Percentiles rank a stretch among this genome's conserved stretches.
Evolutionary conservation across 2,888 invertebrate species (phyloP).

Genomic region (Hirtodrosophila trivittata): DNA sequence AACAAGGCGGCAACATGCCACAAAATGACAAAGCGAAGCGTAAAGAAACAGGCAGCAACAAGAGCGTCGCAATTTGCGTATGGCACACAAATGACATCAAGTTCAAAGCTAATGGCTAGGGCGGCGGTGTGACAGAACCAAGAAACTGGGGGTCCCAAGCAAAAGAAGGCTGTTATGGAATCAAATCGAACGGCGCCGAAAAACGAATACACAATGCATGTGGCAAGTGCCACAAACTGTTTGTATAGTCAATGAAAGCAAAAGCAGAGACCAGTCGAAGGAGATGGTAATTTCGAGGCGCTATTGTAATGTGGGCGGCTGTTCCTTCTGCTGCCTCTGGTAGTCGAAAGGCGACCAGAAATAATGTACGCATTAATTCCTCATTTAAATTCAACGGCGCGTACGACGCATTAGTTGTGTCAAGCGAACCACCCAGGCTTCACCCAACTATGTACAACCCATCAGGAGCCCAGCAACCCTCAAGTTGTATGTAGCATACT

Average conservation of each 20-base stretch:
- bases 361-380: constrained; percentile 84
- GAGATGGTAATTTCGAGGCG: constrained; percentile 22
- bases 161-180: constrained; percentile 18
- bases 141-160: constrained; percentile 4
- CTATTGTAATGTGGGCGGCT: constrained; percentile 9
- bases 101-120: constrained; percentile 70
- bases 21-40: constrained; percentile 62
- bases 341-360: constrained; percentile 47
- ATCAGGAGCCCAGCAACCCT: constrained; percentile 13
- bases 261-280: constrained; percentile 28
- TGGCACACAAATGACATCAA: constrained; percentile 58
- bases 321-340: constrained; percentile 1
- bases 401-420: constrained; percentile 82
- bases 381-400: constrained; percentile 84
- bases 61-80: constrained; percentile 43
- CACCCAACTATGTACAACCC: not conserved
- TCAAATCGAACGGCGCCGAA: constrained; percentile 41
- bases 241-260: constrained; percentile 62
- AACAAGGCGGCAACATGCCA: constrained; percentile 68
- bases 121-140: constrained; percentile 38
- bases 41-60: constrained; percentile 42
- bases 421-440: constrained; percentile 29
- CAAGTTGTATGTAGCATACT: constrained; percentile 55
- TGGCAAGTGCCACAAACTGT: constrained; percentile 59
- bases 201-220: constrained; percentile 56